These are phyloP conservation scores for Bombus terrestris DNA, from an alignment of 1,140 invertebrate species.

Conservation along the genomic window DNA sequence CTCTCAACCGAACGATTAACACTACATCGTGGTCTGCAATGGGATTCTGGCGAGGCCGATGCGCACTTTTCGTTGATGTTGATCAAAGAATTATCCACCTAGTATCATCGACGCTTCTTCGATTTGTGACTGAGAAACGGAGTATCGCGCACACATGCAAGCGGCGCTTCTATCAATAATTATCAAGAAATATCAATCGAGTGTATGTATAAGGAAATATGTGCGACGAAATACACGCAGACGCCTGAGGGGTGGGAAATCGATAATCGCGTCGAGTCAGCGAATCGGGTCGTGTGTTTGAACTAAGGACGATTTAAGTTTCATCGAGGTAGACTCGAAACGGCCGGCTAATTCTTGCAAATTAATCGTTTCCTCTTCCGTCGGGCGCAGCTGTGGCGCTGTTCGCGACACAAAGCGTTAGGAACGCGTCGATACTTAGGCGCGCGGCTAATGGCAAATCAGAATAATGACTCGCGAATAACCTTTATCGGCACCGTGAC, in stretches of 20 bases:
- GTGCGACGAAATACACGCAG: background rate
- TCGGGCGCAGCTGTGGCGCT: conserved; percentile 24
- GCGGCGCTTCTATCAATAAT: background rate
- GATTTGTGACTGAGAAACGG: too few species aligned
- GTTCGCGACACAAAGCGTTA: conserved; percentile 45
- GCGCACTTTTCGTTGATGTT: conserved; percentile 27
- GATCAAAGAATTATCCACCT: conserved; percentile 3
- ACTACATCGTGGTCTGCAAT: conserved; percentile 26
- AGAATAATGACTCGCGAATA: conserved; percentile 79
- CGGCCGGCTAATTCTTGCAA: conserved; percentile 50
- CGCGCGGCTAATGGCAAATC: conserved; percentile 75
- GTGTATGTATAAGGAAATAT: background rate
- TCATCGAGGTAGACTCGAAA: conserved; percentile 27
- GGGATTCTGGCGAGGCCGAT: conserved; percentile 22
- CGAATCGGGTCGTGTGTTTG: background rate
- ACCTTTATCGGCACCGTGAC: conserved; percentile 79
- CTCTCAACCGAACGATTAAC: conserved; percentile 55
- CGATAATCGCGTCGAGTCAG: conserved; percentile 17
- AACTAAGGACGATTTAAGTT: conserved; percentile 29
- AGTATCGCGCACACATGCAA: background rate
- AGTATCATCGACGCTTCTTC: background rate
- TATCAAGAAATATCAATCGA: too few species aligned
- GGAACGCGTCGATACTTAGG: conserved; percentile 43
- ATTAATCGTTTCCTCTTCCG: conserved; percentile 64
- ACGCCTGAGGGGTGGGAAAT: background rate